Conservation (phyloP, 2,888 invertebrate species). For the Euplagia quadripunctaria region DNA sequence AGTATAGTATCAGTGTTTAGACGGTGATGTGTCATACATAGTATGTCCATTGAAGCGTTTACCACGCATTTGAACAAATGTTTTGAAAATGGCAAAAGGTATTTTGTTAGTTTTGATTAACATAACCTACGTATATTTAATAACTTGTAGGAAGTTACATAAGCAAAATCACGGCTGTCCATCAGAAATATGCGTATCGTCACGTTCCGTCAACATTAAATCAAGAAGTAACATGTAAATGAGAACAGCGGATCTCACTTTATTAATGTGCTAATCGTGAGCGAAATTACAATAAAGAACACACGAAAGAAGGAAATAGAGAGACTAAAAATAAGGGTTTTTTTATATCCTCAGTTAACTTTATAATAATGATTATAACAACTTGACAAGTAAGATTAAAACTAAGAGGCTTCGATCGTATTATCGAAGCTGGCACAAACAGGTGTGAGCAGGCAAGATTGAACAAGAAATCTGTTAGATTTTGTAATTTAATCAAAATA, state of each 20-base stretch:
- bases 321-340: too few relatives aligned
- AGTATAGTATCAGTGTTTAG: constrained; percentile 10
- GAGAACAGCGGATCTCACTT: not conserved
- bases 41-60: constrained; percentile 13
- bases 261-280: not conserved
- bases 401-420: too few relatives aligned
- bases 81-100: constrained; percentile 20
- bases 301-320: not conserved
- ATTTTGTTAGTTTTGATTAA: constrained; percentile 3
- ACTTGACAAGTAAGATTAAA: too few relatives aligned
- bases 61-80: constrained; percentile 39
- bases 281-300: not conserved
- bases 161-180: constrained; percentile 1
- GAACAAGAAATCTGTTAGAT: too few relatives aligned
- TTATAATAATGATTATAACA: too few relatives aligned
- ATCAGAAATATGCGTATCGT: not conserved
- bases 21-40: constrained; percentile 39
- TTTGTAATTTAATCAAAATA: too few relatives aligned
- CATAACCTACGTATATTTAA: constrained; percentile 30
- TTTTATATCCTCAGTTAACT: too few relatives aligned
- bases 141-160: constrained; percentile 3
- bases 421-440: too few relatives aligned
- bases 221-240: constrained; percentile 2
- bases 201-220: not conserved
- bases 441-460: too few relatives aligned